Evolutionary conservation across 1,140 invertebrate species (phyloP).

Genomic region (Drosophila ananassae): DNA sequence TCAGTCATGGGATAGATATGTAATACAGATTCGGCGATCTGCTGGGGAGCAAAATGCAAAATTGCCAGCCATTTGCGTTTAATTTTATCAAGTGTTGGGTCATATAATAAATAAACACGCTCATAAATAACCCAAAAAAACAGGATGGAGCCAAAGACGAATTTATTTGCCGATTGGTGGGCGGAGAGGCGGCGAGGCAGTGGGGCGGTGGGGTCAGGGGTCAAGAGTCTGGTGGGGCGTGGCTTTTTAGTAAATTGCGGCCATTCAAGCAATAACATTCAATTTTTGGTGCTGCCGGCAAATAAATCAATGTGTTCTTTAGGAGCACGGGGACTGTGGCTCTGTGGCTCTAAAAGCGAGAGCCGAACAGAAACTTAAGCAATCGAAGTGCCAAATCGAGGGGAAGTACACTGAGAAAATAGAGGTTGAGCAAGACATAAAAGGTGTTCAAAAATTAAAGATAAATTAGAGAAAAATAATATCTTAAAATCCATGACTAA

Average conservation of each 20-base stretch:
- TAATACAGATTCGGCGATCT: too few species aligned
- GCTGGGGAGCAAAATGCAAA: conserved; percentile 63
- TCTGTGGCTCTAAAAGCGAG: conserved; percentile 4
- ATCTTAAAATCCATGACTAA: too few species aligned
- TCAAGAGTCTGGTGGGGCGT: conserved; percentile 12
- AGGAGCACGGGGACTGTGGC: background rate
- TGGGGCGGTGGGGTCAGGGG: background rate
- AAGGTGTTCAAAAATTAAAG: too few species aligned
- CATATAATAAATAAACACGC: conserved; percentile 78
- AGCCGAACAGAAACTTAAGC: background rate
- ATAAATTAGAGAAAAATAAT: background rate
- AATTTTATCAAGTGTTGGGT: conserved; percentile 79
- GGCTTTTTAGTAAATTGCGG: conserved; percentile 78
- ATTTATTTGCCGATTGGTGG: background rate
- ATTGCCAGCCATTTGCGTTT: conserved; percentile 72
- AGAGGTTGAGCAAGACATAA: background rate
- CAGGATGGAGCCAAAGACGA: background rate
- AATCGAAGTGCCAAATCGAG: background rate
- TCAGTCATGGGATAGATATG: background rate
- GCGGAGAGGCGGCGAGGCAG: background rate
- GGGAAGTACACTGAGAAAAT: background rate
- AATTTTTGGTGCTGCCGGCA: conserved; percentile 74
- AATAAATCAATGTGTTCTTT: conserved; percentile 66
- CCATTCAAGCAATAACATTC: conserved; percentile 80
- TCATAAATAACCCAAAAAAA: conserved; percentile 64